Evolutionary conservation across 2,797 vertebrate genomes (phyloP), one percentile per base, ranked within the genome.

Genomic region (Sebastiscus albofasciatus): DNA sequence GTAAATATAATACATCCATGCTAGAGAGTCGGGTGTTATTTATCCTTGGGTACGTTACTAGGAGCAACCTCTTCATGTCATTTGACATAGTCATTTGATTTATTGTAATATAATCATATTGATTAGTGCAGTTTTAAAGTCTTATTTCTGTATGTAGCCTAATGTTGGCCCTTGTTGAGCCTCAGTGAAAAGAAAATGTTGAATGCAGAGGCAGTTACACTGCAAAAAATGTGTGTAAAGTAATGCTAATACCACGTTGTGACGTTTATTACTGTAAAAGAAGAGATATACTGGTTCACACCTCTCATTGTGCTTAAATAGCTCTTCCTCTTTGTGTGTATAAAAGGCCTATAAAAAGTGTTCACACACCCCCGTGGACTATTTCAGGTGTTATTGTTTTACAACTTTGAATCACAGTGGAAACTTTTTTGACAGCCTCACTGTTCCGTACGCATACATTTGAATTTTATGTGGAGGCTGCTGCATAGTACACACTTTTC

Each of bases 281-380:
- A n/a, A 61, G 8, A 65, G 52, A 13, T 12, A 65, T 3, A 34
- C 22, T 16, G 8, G 33, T 72, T 54, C n/a, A 59, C 66, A 55
- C 59, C 26, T 58, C 39, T 33, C 6, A 13, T 60, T 36, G 2
- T 46, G 10, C 22, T n/a, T 55, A 22, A 24, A n/a, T 60, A 31
- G 34, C 16, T 27, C 67, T 79, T 86, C 62, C 73, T 72, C 62
- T 61, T 77, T 31, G n/a, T 12, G 2, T 55, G 26, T 26, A n/a
- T 34, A 46, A 65, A 82, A 10, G 4, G n/a, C 18, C 5, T 36
- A 22, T 34, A 20, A 56, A 75, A 18, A 49, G 16, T 2, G 29
- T 22, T 14, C 7, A 65, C 22, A 34, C 60, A 12, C 4, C 4
- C 13, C 22, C 0, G 0, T 16, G 10, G 10, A n/a, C n/a, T 59